Conservation (phyloP, 2,888 invertebrate species). For the Beris morrisii region DNA sequence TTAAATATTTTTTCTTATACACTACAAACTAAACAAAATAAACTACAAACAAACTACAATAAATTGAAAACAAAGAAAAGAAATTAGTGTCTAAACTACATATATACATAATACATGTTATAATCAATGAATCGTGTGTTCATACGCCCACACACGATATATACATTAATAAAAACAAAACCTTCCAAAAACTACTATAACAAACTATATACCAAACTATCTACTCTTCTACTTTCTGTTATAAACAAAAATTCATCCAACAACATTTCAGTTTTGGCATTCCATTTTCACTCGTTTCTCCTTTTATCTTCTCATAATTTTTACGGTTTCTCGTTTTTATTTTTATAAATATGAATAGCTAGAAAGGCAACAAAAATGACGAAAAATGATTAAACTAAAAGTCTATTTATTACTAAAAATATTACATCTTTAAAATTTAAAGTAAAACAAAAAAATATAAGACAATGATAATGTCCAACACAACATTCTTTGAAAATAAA, state of each 20-base stretch:
- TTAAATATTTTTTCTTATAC: constrained; percentile 24
- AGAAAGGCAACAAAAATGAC: constrained; percentile 16
- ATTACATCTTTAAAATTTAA: not conserved
- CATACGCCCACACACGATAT: constrained; percentile 9
- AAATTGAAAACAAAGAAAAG: not conserved
- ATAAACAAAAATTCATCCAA: no score
- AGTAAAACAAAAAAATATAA: constrained; percentile 10
- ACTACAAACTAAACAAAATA: constrained; percentile 2
- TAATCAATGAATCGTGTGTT: not conserved
- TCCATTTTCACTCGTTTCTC: no score
- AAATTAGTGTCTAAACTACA: not conserved
- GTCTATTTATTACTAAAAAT: constrained; percentile 16
- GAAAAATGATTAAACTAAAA: constrained; percentile 14
- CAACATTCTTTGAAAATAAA: no score
- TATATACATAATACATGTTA: not conserved
- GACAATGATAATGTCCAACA: no score
- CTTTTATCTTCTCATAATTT: constrained; percentile 23
- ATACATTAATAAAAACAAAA: not conserved
- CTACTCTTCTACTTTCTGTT: not conserved
- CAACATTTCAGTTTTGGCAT: no score
- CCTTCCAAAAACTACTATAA: not conserved
- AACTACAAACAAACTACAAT: not conserved
- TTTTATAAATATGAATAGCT: constrained; percentile 21
- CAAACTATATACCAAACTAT: not conserved
- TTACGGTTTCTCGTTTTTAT: constrained; percentile 29